These are phyloP conservation scores for Tromatobia lineatoria DNA, from an alignment of 2,888 invertebrate genomes.

Conservation along the genomic window DNA sequence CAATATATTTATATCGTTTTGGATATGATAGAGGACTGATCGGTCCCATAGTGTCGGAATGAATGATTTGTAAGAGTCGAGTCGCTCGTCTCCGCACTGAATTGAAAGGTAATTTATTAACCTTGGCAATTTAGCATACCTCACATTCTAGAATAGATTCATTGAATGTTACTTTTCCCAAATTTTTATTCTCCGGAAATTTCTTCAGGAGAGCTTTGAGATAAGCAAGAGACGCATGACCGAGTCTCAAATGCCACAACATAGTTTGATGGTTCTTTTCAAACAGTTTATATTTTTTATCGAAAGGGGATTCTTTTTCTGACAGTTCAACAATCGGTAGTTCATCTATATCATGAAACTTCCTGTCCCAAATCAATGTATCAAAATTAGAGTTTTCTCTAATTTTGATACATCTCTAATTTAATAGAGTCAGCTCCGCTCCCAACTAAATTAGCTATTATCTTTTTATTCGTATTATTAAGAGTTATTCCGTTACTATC, in stretches of 20 bases:
- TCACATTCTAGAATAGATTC: constrained; percentile 71
- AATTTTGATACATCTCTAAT: too few species aligned
- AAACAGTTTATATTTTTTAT: constrained; percentile 13
- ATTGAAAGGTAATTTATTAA: constrained; percentile 71
- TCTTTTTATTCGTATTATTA: too few species aligned
- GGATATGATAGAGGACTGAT: constrained; percentile 62
- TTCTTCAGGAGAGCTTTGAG: constrained; percentile 67
- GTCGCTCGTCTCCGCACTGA: constrained; percentile 53
- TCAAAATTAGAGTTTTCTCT: constrained; percentile 58
- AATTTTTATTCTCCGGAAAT: constrained; percentile 62
- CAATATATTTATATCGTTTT: constrained; percentile 64
- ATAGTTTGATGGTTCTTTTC: constrained; percentile 52
- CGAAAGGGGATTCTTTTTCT: constrained; percentile 13
- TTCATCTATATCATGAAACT: constrained; percentile 54
- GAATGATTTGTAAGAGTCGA: constrained; percentile 63
- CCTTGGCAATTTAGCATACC: constrained; percentile 69
- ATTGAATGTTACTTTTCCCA: constrained; percentile 67
- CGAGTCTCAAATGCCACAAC: constrained; percentile 73
- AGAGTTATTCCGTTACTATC: background rate
- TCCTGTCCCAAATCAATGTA: constrained; percentile 54
- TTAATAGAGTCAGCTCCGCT: too few species aligned
- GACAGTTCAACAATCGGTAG: constrained; percentile 30
- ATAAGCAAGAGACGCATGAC: constrained; percentile 70
- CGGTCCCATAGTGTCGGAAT: constrained; percentile 66
- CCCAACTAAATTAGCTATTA: too few species aligned